Evolutionary conservation across 2,797 vertebrate species (phyloP).

Genomic region (Microcaecilia unicolor): DNA sequence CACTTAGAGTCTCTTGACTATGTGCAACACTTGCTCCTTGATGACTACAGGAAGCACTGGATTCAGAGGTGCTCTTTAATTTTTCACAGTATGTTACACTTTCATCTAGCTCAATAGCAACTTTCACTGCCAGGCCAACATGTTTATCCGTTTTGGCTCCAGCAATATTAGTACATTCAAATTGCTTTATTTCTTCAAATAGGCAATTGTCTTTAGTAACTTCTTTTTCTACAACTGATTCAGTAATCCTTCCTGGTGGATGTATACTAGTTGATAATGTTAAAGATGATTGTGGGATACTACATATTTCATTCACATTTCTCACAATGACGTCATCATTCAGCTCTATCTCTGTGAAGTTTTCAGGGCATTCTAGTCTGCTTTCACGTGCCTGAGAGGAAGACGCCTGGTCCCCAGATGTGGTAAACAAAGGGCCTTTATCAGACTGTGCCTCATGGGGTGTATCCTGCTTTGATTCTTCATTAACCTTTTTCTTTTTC

Average conservation of each 20-base stretch:
- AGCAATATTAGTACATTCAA: background rate
- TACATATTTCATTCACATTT: background rate
- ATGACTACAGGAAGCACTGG: background rate
- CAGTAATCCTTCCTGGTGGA: too few species aligned
- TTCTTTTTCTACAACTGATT: background rate
- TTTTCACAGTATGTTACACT: too few species aligned
- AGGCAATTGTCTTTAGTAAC: background rate
- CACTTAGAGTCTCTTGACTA: background rate
- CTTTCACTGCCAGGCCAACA: background rate
- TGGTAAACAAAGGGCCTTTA: conserved; percentile 18
- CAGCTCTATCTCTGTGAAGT: conserved; percentile 22
- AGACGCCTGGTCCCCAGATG: conserved; percentile 3
- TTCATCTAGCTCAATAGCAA: background rate
- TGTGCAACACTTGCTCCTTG: background rate
- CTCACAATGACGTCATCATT: background rate
- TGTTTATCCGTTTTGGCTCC: background rate
- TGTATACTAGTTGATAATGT: background rate
- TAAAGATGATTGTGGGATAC: conserved; percentile 1
- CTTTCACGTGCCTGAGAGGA: background rate
- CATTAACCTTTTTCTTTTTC: conserved; percentile 46
- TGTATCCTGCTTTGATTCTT: conserved; percentile 13
- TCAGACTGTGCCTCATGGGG: too few species aligned
- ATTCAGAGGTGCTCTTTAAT: background rate
- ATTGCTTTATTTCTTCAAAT: background rate
- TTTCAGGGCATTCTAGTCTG: conserved; percentile 11